Base-by-base conservation (phyloP, 2,888 invertebrate species). In the Marasmarcha lunaedactyla region DNA sequence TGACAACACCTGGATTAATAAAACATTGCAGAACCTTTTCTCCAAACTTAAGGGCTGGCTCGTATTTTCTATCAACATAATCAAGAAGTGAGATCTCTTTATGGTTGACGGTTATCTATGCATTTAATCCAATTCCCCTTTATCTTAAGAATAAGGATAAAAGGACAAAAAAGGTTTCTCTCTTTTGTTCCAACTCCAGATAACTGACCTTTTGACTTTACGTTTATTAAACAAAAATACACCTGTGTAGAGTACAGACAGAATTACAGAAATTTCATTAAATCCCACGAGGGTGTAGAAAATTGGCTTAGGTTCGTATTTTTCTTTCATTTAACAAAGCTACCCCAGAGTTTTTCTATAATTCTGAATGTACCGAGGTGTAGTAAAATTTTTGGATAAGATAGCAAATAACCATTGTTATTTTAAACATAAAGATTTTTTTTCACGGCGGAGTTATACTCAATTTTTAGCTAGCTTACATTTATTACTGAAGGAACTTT, bases 111-210 rank as follows among this genome's bases (percentile, higher is more conserved):
- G 66, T 62, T 76, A 77, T 77, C 77, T 71, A 59, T 66, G 68
- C 71, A 70, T 74, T 76, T 74, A 77, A 76, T 77, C 77, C 74
- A 71, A 70, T 74, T 67, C 72, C 64, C 55, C 71, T 76, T 74
- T 71, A 71, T 68, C 68, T 69, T 57, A 61, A 66, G 20, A 65
- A 63, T 63, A 69, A 61, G 61, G 59, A 59, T 63, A 66, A 63
- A 66, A 59, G 61, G 57, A 11, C 30, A 11, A 56, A 55, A 63
- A 62, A 60, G 57, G 63, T 63, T 60, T 56, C 51, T 51, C 61
- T 64, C 67, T 67, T 70, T 72, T 71, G 70, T 71, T 20, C 60
- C 63, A 61, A 58, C 59, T 63, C 57, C 47, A 59, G 71, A 70
- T 71, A 70, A 61, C 59, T 58, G 65, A 67, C 68, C 67, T 71